phyloP scores from a whole-genome alignment of 1,140 invertebrate genomes.

The Brachionus plicatilis region DNA sequence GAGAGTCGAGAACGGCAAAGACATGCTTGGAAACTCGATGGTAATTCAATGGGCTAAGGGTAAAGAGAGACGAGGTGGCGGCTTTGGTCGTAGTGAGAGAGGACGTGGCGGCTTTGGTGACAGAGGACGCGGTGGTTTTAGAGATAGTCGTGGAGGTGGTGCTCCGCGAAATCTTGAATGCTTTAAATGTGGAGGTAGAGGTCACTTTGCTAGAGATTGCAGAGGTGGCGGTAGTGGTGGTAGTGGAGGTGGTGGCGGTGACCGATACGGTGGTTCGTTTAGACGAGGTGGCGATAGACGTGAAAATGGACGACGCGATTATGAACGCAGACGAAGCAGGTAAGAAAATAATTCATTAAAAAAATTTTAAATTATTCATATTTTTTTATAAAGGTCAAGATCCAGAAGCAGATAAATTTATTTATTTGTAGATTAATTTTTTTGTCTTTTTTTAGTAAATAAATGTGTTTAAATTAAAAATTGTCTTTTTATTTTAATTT shows the following conservation, averaged over 20 bases:
- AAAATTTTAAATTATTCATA: not conserved
- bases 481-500: no score
- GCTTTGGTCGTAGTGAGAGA: not conserved
- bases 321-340: constrained; percentile 6
- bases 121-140: not conserved
- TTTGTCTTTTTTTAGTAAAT: not conserved
- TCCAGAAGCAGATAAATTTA: not conserved
- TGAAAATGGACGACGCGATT: constrained; percentile 7
- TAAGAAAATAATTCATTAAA: not conserved
- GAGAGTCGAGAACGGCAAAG: constrained; percentile 58
- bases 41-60: constrained; percentile 58
- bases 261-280: not conserved
- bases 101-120: not conserved
- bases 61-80: constrained; percentile 38
- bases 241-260: not conserved
- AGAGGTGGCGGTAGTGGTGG: not conserved
- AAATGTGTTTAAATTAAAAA: not conserved
- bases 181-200: constrained; percentile 70
- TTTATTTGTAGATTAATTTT: not conserved
- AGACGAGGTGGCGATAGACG: not conserved
- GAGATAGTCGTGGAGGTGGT: constrained; percentile 15
- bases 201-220: constrained; percentile 24
- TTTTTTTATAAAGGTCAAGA: constrained; percentile 2
- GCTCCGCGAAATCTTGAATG: constrained; percentile 54
- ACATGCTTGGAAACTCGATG: constrained; percentile 55